These are phyloP conservation scores for Petrolisthes manimaculis DNA, from an alignment of 2,888 invertebrate genomes.

Conservation along the genomic window DNA sequence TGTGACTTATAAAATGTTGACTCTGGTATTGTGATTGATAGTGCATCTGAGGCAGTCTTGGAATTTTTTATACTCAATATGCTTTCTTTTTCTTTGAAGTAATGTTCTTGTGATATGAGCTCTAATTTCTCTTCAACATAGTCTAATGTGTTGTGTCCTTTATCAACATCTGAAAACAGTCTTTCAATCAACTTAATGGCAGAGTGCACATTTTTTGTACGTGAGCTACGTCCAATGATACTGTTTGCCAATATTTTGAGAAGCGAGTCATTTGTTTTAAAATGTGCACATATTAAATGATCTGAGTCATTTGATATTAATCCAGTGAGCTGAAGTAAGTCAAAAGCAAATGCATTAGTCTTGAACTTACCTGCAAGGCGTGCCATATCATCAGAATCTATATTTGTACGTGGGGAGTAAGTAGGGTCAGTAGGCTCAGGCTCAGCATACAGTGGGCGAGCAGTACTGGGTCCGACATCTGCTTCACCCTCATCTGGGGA, in stretches of 20 bases:
- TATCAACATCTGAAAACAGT: conserved; percentile 46
- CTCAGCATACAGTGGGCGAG: conserved; percentile 56
- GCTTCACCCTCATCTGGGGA: conserved; percentile 42
- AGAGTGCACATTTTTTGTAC: conserved; percentile 30
- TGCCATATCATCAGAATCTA: conserved; percentile 41
- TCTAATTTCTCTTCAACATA: conserved; percentile 48
- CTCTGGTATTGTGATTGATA: conserved; percentile 20
- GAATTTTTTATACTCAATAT: not conserved
- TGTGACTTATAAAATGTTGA: not conserved
- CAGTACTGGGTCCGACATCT: conserved; percentile 52
- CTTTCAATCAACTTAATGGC: conserved; percentile 45
- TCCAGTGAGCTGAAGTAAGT: conserved; percentile 48
- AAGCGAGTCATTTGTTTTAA: conserved; percentile 48
- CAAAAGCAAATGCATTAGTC: conserved; percentile 44
- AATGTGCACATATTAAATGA: conserved; percentile 53
- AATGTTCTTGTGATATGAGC: conserved; percentile 9
- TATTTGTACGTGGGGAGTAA: conserved; percentile 7
- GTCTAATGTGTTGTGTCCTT: conserved; percentile 24
- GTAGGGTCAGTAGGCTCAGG: conserved; percentile 34
- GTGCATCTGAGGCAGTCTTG: not conserved
- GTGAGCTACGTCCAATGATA: conserved; percentile 36
- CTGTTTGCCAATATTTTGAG: conserved; percentile 39
- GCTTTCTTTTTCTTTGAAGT: not conserved
- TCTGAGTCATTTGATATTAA: conserved; percentile 54
- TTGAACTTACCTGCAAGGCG: conserved; percentile 55